These are phyloP conservation scores for Montipora efflorescens DNA, from an alignment of 64 coral and sea anemone genomes.

Conservation along the genomic window DNA sequence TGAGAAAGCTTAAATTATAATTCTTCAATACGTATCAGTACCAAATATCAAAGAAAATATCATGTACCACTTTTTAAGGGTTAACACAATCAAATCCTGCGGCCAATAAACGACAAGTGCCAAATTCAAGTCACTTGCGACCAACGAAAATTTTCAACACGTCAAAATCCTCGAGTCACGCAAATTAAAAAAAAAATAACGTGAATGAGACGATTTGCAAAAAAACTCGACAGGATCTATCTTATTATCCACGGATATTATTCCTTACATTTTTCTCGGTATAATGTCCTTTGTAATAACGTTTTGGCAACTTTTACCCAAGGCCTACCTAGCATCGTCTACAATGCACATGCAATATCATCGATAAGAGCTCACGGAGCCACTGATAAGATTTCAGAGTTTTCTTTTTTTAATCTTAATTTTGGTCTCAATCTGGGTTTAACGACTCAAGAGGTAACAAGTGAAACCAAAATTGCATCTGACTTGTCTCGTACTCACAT, in stretches of 20 bases:
- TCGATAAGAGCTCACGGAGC: no score
- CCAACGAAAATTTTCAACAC: neutral
- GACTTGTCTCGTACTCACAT: neutral
- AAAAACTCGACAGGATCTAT: neutral
- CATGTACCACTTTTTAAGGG: neutral
- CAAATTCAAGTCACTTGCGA: neutral
- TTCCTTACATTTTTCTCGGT: neutral
- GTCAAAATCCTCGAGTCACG: neutral
- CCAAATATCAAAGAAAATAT: neutral
- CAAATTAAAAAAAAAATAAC: neutral
- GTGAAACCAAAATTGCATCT: neutral
- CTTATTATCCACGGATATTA: conserved; percentile 4
- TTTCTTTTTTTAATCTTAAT: neutral
- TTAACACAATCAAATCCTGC: neutral
- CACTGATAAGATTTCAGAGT: neutral
- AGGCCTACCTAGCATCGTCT: neutral
- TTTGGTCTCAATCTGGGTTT: neutral
- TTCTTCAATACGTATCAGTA: neutral
- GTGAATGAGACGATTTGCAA: neutral
- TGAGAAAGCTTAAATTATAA: neutral
- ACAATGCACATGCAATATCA: neutral
- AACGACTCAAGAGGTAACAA: neutral
- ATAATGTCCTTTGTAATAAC: neutral
- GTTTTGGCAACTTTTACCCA: neutral
- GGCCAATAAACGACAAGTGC: neutral